Base-by-base conservation (phyloP, 2,888 invertebrate genomes). In the Phania funesta region DNA sequence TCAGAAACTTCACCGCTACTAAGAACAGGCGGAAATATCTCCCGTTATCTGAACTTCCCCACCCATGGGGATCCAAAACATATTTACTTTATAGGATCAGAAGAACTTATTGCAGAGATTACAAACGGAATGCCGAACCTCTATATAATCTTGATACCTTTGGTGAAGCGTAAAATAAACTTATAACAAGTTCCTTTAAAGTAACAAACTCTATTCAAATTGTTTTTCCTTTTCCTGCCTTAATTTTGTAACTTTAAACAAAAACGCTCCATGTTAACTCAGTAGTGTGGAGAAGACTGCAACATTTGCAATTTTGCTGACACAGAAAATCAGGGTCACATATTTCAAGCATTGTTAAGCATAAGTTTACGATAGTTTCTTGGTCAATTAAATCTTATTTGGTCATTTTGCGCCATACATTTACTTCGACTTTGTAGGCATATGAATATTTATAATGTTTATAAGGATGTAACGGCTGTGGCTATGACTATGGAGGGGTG, bases 341-440 rank as follows among this genome's bases (percentile, higher is more conserved):
- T 50, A 50, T 29, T 85, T 89, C 87, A 87, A 86, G 88, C 88
- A 86, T 89, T 87, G 89, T 87, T 88, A 89, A 84, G 84, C 87
- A 87, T 86, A 87, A 88, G 86, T 89, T 90, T 88, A 89, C 88
- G 89, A 89, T 89, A 86, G 44, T 60, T 76, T 88, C 87, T 87
- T 87, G 88, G 89, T 90, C 89, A 90, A 90, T 90, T 90, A 89
- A 90, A 89, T 89, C 88, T 88, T 88, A 86, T 86, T 83, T 79
- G 65, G 71, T 58, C 76, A 65, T 71, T 60, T 73, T 56, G 50
- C 41, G 13, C 38, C 68, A 64, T 60, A 60, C 62, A 35, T 26
- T 71, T 58, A 50, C 48, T 52, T 18, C 11, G 24, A 48, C 41
- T 68, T 68, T 76, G 46, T 70, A 67, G 71, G 79, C 75, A 62